Percentiles rank a stretch among this genome's conserved stretches.
Evolutionary conservation across 2,888 invertebrate species (phyloP).

Genomic region (Coelogynopora nodosa): DNA sequence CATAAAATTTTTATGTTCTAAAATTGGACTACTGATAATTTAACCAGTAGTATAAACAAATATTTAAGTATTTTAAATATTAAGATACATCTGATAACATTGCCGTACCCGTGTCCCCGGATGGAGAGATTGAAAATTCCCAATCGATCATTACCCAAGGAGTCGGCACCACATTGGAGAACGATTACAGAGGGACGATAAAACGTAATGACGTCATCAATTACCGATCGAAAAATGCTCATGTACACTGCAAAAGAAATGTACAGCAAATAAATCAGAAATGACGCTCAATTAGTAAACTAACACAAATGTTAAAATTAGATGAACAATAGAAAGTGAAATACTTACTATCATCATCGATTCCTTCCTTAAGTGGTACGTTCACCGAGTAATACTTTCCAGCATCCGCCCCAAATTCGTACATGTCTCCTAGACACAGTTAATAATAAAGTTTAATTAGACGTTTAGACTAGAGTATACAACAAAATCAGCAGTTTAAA

Average conservation of each 20-base stretch:
- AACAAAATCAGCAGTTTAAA: no score
- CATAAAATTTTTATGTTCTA: not conserved
- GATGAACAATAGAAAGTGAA: no score
- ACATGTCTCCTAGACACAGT: slow-evolving; percentile 79
- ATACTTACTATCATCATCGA: slow-evolving; percentile 72
- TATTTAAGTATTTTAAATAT: slow-evolving; percentile 4
- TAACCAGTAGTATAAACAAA: not conserved
- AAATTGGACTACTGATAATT: not conserved
- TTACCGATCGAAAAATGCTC: slow-evolving; percentile 81
- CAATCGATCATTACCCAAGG: slow-evolving; percentile 84
- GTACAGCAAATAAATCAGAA: not conserved
- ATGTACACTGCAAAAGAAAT: slow-evolving; percentile 68
- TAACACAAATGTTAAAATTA: no score
- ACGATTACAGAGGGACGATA: slow-evolving; percentile 95
- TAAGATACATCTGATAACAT: not conserved
- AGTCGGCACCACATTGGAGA: slow-evolving; percentile 95
- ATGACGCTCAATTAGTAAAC: no score
- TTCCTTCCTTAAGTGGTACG: slow-evolving; percentile 93
- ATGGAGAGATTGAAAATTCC: slow-evolving; percentile 94
- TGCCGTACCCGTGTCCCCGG: slow-evolving; percentile 76
- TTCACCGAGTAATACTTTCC: slow-evolving; percentile 95
- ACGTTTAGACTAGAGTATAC: not conserved
- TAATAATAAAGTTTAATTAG: not conserved
- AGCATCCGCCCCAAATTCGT: slow-evolving; percentile 89
- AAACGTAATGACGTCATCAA: slow-evolving; percentile 82